Evolutionary conservation across 2,797 vertebrate genomes (phyloP).

Genomic region (Artibeus lituratus): DNA sequence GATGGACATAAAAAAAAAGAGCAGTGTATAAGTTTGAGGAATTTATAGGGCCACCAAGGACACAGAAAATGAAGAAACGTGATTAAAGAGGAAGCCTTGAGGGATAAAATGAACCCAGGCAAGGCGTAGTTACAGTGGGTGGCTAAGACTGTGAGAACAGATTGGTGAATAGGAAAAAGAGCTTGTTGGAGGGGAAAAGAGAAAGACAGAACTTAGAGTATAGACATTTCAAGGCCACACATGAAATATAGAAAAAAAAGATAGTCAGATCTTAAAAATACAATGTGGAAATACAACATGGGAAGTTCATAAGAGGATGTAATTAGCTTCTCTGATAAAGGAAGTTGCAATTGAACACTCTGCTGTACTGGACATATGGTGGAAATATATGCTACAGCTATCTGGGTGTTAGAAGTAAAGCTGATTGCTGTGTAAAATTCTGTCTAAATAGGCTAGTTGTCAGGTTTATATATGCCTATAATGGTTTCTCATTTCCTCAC

Average conservation of each 20-base stretch:
- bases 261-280: neutral
- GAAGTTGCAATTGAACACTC: neutral
- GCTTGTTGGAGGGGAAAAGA: neutral
- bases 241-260: neutral
- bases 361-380: neutral
- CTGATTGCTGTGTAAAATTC: neutral
- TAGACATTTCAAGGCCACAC: neutral
- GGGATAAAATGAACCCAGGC: neutral
- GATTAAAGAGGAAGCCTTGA: neutral
- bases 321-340: neutral
- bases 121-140: neutral
- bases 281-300: neutral
- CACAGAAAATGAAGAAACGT: neutral
- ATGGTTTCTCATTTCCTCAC: neutral
- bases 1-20: neutral
- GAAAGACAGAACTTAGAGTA: neutral
- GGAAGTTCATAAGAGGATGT: neutral
- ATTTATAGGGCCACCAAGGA: neutral
- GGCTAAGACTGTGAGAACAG: neutral
- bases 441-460: neutral
- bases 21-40: neutral
- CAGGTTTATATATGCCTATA: neutral
- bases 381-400: neutral
- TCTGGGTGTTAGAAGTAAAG: neutral
- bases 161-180: neutral